These are phyloP conservation scores for Pelmatolapia mariae DNA, from an alignment of 2,113 vertebrate species.

Conservation along the genomic window DNA sequence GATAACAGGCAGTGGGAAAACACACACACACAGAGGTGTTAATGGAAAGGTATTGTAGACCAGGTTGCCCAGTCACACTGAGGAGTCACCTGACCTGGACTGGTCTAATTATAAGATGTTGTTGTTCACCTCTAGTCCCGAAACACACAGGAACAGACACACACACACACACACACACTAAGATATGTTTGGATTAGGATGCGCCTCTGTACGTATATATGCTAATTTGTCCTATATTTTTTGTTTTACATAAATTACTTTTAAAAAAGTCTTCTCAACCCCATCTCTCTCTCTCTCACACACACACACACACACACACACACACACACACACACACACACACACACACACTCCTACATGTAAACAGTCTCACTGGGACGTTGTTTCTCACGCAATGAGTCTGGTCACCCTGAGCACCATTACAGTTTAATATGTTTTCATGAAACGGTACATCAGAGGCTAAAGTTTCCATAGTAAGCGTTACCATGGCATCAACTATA, in stretches of 20 bases:
- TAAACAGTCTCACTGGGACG: slow-evolving; percentile 28
- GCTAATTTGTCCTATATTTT: not conserved
- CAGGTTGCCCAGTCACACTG: not conserved
- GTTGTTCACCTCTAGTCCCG: slow-evolving; percentile 20
- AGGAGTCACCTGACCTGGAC: slow-evolving; percentile 18
- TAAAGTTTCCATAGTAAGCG: slow-evolving; percentile 34
- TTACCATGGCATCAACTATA: slow-evolving; percentile 2
- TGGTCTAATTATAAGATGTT: slow-evolving; percentile 48
- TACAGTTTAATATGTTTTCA: slow-evolving; percentile 16
- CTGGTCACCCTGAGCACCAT: slow-evolving; percentile 3
- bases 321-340: not conserved
- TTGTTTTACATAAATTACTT: not conserved
- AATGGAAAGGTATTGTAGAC: slow-evolving; percentile 27
- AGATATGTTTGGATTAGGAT: not conserved
- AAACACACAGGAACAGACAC: not conserved
- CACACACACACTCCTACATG: not conserved
- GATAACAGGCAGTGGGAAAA: not conserved
- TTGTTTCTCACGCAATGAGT: slow-evolving; percentile 26
- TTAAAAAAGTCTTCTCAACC: not conserved
- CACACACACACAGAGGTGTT: slow-evolving; percentile 9
- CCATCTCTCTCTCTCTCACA: not conserved
- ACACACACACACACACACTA: not conserved
- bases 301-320: not conserved
- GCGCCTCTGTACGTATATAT: not conserved
- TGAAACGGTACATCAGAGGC: not conserved